Conservation (phyloP, 2,888 invertebrate species). For the Rotaria sp. region DNA sequence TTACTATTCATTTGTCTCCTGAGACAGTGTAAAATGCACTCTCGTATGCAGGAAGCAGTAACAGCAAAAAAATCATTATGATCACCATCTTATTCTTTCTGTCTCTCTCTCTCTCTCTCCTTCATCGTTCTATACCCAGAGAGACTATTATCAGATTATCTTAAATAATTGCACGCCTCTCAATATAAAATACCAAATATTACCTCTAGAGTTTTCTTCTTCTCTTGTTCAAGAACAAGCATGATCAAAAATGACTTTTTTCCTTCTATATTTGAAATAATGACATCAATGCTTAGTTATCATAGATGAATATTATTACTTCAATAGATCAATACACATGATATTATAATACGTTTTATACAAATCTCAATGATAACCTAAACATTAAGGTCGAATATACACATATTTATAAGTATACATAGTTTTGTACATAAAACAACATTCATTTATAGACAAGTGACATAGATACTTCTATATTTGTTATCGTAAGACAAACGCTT, state of each 20-base stretch:
- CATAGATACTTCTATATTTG: neutral
- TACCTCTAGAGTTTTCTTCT: conserved; percentile 2
- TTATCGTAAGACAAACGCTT: neutral
- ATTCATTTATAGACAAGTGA: neutral
- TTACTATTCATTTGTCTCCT: neutral
- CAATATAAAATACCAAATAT: conserved; percentile 7
- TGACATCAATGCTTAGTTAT: neutral
- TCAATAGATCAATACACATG: neutral
- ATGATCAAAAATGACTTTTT: neutral
- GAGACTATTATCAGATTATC: conserved; percentile 21
- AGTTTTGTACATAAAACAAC: neutral
- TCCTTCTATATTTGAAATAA: neutral
- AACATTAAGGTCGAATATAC: neutral
- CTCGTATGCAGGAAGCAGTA: neutral
- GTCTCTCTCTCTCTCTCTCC: neutral
- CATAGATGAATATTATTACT: neutral
- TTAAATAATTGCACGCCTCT: neutral
- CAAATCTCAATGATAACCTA: neutral
- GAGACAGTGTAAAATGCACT: neutral
- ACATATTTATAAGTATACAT: neutral
- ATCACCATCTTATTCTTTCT: conserved; percentile 14
- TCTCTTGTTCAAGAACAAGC: neutral
- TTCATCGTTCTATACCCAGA: conserved; percentile 7
- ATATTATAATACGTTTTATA: neutral
- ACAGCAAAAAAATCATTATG: conserved; percentile 11